Percentiles rank a stretch among this genome's conserved stretches.
Conservation (phyloP, 2,113 vertebrate genomes). For the Thalassoma bifasciatum region DNA sequence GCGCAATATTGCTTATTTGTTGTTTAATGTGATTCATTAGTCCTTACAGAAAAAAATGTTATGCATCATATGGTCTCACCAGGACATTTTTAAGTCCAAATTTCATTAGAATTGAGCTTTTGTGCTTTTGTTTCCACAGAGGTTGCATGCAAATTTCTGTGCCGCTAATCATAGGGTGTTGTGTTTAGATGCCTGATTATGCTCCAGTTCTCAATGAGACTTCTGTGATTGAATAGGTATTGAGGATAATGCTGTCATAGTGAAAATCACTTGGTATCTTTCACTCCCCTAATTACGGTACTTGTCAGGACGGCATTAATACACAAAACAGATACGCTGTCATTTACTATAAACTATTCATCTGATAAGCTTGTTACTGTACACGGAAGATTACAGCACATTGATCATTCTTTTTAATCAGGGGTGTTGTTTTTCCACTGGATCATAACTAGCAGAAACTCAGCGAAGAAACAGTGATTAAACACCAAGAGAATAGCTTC, state of each 20-base stretch:
- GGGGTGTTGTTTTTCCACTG: slow-evolving; percentile 43
- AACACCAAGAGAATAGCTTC: slow-evolving; percentile 26
- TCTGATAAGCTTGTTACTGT: slow-evolving; percentile 64
- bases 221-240: slow-evolving; percentile 51
- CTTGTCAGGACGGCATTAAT: slow-evolving; percentile 66
- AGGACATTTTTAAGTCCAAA: slow-evolving; percentile 1
- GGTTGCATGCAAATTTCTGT: slow-evolving; percentile 5
- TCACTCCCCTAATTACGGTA: slow-evolving; percentile 62
- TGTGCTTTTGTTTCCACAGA: slow-evolving; percentile 33
- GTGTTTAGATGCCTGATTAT: slow-evolving; percentile 43
- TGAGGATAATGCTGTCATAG: slow-evolving; percentile 39
- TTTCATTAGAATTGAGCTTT: slow-evolving; percentile 31
- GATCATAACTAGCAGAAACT: slow-evolving; percentile 17
- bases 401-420: slow-evolving; percentile 48
- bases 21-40: slow-evolving; percentile 21
- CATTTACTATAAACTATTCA: slow-evolving; percentile 73
- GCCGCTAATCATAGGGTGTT: slow-evolving; percentile 55
- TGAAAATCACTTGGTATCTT: slow-evolving; percentile 44
- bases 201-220: slow-evolving; percentile 47
- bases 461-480: slow-evolving; percentile 51
- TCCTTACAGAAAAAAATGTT: slow-evolving; percentile 3
- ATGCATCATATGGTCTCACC: slow-evolving; percentile 21
- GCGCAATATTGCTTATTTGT: slow-evolving; percentile 34
- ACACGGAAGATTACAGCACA: slow-evolving; percentile 60
- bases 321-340: slow-evolving; percentile 59